Percentiles rank a stretch among this genome's conserved stretches.
phyloP scores from a whole-genome alignment of 2,888 invertebrate genomes.

The Microctonus hyperodae region DNA sequence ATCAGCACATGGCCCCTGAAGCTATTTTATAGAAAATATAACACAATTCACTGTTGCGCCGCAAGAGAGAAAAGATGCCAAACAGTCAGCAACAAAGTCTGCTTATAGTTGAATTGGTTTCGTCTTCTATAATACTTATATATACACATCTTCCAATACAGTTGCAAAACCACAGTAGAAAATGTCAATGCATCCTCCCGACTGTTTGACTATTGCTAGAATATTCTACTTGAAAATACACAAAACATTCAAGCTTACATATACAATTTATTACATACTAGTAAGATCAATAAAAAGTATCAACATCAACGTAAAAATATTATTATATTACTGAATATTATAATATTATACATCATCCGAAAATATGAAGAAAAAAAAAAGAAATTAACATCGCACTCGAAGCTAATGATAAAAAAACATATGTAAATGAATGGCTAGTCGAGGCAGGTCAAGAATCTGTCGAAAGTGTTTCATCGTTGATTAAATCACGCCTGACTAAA shows the following conservation, averaged over 20 bases:
- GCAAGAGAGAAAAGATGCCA: background rate
- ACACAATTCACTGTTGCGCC: slow-evolving; percentile 1
- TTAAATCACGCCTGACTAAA: slow-evolving; percentile 29
- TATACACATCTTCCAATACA: background rate
- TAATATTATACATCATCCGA: background rate
- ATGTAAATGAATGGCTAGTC: too few species aligned
- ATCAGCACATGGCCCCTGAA: too few species aligned
- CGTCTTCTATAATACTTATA: background rate
- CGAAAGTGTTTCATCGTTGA: slow-evolving; percentile 33
- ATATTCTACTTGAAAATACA: background rate
- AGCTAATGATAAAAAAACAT: too few species aligned
- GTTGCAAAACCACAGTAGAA: background rate
- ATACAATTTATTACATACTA: too few species aligned
- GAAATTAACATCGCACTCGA: background rate
- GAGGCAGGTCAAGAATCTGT: slow-evolving; percentile 31
- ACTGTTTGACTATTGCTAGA: background rate
- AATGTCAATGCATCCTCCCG: background rate
- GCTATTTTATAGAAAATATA: slow-evolving; percentile 38
- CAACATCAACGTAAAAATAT: too few species aligned
- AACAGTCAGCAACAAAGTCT: background rate
- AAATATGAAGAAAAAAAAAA: too few species aligned
- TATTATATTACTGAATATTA: too few species aligned
- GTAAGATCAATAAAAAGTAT: too few species aligned
- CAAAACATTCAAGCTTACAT: background rate
- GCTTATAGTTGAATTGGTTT: background rate